Evolutionary conservation across 2,888 invertebrate species (phyloP), one percentile per base, ranked within the genome.

Genomic region (Lasius fuliginosus): DNA sequence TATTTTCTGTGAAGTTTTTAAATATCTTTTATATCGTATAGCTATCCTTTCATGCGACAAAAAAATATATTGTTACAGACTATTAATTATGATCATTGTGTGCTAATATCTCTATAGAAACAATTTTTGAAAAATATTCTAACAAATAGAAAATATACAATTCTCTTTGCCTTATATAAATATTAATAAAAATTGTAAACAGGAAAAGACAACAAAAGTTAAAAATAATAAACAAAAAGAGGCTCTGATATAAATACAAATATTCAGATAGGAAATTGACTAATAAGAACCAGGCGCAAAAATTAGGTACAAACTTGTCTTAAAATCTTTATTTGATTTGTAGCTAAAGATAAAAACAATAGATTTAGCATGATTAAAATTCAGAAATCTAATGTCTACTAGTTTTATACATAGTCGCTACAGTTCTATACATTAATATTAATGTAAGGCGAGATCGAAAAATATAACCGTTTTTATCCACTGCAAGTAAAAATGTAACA

Each of bases 71-170:
- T 49, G 18, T 49, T n/a, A 53, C n/a, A 6, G n/a, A 53, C n/a
- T n/a, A n/a, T 1, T 18, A 18, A 46, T 49, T 49, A 18, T 53
- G 5, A 53, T 6, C 8, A 8, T n/a, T n/a, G 6, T 49, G 46
- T 53, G 53, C 53, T 53, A n/a, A 53, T 49, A 49, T 53, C 15
- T 53, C n/a, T n/a, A 53, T 53, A 53, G n/a, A 53, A 49, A 53
- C 6, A 2, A 53, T 53, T 53, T 49, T 18, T 18, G 0, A 49
- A 49, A 49, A n/a, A 53, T 53, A 53, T n/a, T 18, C 4, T 6
- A 49, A 18, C 18, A 49, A 49, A 49, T 18, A 18, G 49, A 49
- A 49, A 49, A 49, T 49, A 18, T 49, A 18, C 1, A 46, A 46
- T 15, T 49, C 6, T 49, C 18, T 18, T 49, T 18, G 6, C 6